Percentiles rank a stretch among this genome's conserved stretches.
Conservation (phyloP, 2,888 invertebrate genomes). For the Spodoptera exigua region DNA sequence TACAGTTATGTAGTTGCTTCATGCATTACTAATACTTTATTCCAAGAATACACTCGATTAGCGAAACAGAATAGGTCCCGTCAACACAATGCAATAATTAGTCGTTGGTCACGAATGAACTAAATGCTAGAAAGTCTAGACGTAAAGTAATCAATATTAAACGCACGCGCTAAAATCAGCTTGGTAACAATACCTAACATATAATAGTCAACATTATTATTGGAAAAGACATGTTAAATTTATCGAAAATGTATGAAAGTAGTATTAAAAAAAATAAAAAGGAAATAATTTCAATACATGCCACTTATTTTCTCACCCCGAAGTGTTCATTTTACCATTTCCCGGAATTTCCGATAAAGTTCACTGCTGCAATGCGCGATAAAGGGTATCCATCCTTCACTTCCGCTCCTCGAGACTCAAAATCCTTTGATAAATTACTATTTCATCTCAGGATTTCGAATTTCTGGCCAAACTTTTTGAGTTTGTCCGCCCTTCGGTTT, state of each 20-base stretch:
- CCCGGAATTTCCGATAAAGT: constrained; percentile 63
- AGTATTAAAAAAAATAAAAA: constrained; percentile 17
- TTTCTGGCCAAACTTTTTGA: constrained; percentile 78
- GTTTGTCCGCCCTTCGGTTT: constrained; percentile 73
- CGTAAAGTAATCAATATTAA: constrained; percentile 50
- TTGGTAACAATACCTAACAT: constrained; percentile 6
- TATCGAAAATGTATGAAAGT: constrained; percentile 12
- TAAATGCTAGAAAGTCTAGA: constrained; percentile 52
- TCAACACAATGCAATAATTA: constrained; percentile 52
- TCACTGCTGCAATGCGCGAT: constrained; percentile 58
- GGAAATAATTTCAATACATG: constrained; percentile 55
- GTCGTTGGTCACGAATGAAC: constrained; percentile 50
- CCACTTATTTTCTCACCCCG: constrained; percentile 53
- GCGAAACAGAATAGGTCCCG: constrained; percentile 47
- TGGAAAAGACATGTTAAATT: neutral
- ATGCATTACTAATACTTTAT: constrained; percentile 49
- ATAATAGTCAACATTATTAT: constrained; percentile 4
- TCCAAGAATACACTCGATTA: constrained; percentile 47
- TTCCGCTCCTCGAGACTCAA: constrained; percentile 80
- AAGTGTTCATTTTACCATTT: constrained; percentile 61
- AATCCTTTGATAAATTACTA: constrained; percentile 89
- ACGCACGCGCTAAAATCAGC: constrained; percentile 35
- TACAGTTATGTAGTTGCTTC: constrained; percentile 53
- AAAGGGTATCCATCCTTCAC: constrained; percentile 76
- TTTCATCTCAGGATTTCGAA: constrained; percentile 85